Percentiles rank a stretch among this genome's conserved stretches.
phyloP scores from a whole-genome alignment of 2,113 vertebrate genomes.

The Menura novaehollandiae region DNA sequence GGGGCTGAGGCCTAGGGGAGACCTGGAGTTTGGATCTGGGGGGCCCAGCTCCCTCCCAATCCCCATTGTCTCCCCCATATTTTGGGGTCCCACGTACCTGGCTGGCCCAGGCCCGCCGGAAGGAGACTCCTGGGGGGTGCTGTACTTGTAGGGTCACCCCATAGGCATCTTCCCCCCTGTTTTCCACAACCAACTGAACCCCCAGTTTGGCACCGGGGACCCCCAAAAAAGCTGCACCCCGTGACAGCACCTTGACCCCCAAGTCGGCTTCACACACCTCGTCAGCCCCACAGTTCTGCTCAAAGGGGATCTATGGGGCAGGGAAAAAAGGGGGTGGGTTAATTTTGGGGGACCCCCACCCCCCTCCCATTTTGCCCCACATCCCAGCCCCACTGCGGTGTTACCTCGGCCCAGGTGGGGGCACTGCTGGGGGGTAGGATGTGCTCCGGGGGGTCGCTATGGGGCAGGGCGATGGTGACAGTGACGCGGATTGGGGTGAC shows the following conservation, averaged over 20 bases:
- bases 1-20: background rate
- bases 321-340: background rate
- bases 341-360: background rate
- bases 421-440: background rate
- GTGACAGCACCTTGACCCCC: background rate
- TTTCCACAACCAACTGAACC: background rate
- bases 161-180: background rate
- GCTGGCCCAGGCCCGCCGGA: background rate
- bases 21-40: background rate
- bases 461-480: background rate
- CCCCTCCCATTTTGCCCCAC: background rate
- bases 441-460: background rate
- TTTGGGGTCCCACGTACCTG: background rate
- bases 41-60: background rate
- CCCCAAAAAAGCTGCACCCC: background rate
- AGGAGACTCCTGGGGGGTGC: background rate
- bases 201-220: background rate
- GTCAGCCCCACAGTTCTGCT: background rate
- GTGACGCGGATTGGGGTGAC: background rate
- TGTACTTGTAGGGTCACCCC: background rate
- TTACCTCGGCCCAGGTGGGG: background rate
- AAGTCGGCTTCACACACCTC: background rate
- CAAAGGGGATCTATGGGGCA: background rate
- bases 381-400: background rate
- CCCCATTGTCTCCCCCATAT: too few relatives aligned